Evolutionary conservation across 2,888 invertebrate species (phyloP), one percentile per base, ranked within the genome.

Genomic region (Mamestra brassicae): DNA sequence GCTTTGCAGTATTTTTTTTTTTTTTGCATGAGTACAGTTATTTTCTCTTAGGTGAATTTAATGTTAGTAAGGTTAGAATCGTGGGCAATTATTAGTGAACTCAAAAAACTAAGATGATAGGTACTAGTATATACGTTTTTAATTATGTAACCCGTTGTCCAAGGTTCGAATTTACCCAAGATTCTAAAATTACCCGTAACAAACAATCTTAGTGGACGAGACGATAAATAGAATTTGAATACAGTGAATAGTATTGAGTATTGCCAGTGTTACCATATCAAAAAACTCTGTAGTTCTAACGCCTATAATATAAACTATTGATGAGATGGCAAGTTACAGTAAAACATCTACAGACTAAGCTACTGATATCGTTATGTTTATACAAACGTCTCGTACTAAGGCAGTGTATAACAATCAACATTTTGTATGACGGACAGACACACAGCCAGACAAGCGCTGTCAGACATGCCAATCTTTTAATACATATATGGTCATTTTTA

Each of bases 391-490:
- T 87, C 88, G 78, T 86, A 87, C 91, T 93, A 93, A 93, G 94
- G 93, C 93, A 93, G 92, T 92, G 89, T 89, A 88, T 85, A 89
- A 90, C 88, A 89, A 90, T 88, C 79, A 88, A 87, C 85, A 87
- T 81, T 83, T 71, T 76, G 69, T 71, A 72, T 78, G 82, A 79
- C 76, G 69, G 64, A 80, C 81, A 81, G 83, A 88, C 85, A 81
- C 65, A 78, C 76, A 78, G 66, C 66, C 45, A 65, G 10, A 57
- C n/a, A n/a, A 0, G n/a, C 6, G n/a, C 26, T 26, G 26, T 26
- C 26, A 26, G 26, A 13, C 13, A 13, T 11, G 47, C 7, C 45
- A 11, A 47, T 47, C 47, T 13, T 4, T 4, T 47, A 47, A 13
- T 47, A 47, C 13, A 13, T 13, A 47, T 47, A 34, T 11, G 13